Base-by-base conservation (phyloP, 2,888 invertebrate genomes). In the Agapostemon virescens region DNA sequence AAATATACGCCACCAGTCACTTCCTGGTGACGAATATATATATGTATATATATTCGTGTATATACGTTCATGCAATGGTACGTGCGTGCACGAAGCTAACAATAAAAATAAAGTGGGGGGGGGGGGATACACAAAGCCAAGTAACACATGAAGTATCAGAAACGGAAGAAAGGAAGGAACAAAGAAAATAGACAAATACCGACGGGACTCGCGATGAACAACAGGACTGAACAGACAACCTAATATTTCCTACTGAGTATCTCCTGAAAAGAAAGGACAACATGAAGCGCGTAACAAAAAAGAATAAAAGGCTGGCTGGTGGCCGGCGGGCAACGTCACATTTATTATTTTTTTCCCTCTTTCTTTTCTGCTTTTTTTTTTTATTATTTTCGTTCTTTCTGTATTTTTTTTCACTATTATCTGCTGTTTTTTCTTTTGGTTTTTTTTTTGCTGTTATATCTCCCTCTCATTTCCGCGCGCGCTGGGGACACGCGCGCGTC, bases 251-350 rank as follows among this genome's bases (percentile, higher is more conserved):
- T 84, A 82, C 77, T 66, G 63, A 23, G 36, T 63, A 70, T 49
- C 63, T 76, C 73, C 69, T 79, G 64, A 66, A 76, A 77, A 77
- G 74, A 72, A 74, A 75, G 30, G 71, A 17, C 71, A 70, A 73
- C 26, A 71, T 81, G 74, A 84, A 79, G 74, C 84, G 84, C 84
- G 74, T 78, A 84, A 84, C 61, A 84, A 85, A 82, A 84, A 73
- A 85, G 79, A 85, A 75, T 84, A 80, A 82, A 81, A 86, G 88
- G 87, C 87, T 88, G 87, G 74, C 87, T 88, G 87, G 87, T 88
- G 87, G 87, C 84, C 87, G 70, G 63, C 74, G 80, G 82, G 77
- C 70, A 26, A 84, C 52, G 70, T 86, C 74, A 80, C 72, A 80
- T 83, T 75, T 78, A 74, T 81, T 61, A 42, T 83, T 42, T 64